Base-by-base conservation (phyloP, 92 coral and sea anemone genomes). In the Epizoanthus ramosus region DNA sequence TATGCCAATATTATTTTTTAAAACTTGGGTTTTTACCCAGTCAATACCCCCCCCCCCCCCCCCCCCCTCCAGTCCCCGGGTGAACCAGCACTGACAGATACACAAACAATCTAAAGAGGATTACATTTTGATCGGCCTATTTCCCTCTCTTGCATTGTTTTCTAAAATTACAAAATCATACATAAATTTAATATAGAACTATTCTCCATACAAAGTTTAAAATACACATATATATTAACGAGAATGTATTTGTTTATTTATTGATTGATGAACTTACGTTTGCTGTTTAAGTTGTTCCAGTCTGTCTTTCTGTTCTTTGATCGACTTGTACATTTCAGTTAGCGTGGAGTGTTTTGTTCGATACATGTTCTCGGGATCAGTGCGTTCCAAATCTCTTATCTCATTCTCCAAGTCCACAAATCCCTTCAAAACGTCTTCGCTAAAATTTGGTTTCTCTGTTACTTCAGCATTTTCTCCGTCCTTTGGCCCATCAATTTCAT, bases 371-470 rank as follows among this genome's bases (percentile, higher is more conserved):
- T 81, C 96, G 1, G 86, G 73, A 45, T 90, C 90, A 67, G 91
- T 93, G 35, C 75, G 79, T 63, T 92, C 95, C 25, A 94, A 66
- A 10, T 79, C 87, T 70, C 87, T 71, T 1, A 97, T 79, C 83
- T 92, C 88, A 63, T 86, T 84, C 57, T 97, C 93, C 9, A 94
- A 74, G 19, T 91, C 94, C 28, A 93, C 94, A 75, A 93, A 92
- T 7, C 91, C 91, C 75, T 88, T 89, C 31, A 96, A 83, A 7
- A 85, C 85, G 19, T 92, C 97, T 77, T 96, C 97, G 73, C 89
- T 90, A 63, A 93, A 93, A 60, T 93, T 85, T 17, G 98, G 98
- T 35, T 93, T 91, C 61, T 83, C 91, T 17, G 83, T 90, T 80
- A 88, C 92, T 66, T 75, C 82, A 0, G 66, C 79, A 21, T 74